Evolutionary conservation across 2,113 vertebrate genomes (phyloP), one percentile per base, ranked within the genome.

Genomic region (Tachycineta bicolor): DNA sequence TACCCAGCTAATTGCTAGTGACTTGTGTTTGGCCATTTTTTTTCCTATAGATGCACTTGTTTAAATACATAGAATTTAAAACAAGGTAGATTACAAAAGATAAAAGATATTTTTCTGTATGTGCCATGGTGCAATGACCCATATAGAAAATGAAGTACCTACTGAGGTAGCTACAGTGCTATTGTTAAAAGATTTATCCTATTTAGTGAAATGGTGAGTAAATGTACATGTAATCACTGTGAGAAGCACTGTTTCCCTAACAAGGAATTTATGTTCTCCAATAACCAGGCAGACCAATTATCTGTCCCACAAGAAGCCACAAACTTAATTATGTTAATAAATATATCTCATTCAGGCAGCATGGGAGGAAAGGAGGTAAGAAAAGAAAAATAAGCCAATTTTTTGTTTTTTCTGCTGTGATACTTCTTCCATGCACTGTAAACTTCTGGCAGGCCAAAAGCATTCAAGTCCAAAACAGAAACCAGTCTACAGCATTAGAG

Each of bases 161-260:
- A 31, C 24, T 49, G 29, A 21, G 68, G 15, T 53, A 13, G 37
- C 15, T 46, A 18, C 12, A 56, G 18, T 50, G n/a, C 29, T 46
- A 14, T 3, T 44, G 25, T 37, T 68, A 23, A 82, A 52, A 37
- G 2, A 69, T 25, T 74, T 73, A 1, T 19, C 7, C 25, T 37
- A 64, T 89, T 49, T 34, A 63, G 19, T 0, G 5, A 84, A 67
- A 6, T 5, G 7, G 2, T 84, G 23, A 58, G 12, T 9, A 77
- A 65, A 44, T 4, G 7, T 10, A 33, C 0, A 1, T 12, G 10
- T 14, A 73, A 80, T 14, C 17, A 23, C 5, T 44, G 12, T 12
- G 12, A 74, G 12, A 22, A 75, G 5, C 13, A 16, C 29, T 6
- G 3, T 56, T 22, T 75, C 31, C 26, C 3, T 58, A 25, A 29